Percentiles rank a stretch among this genome's conserved stretches.
phyloP scores from a whole-genome alignment of 92 coral and sea anemone species.

The Paragorgia papillata region DNA sequence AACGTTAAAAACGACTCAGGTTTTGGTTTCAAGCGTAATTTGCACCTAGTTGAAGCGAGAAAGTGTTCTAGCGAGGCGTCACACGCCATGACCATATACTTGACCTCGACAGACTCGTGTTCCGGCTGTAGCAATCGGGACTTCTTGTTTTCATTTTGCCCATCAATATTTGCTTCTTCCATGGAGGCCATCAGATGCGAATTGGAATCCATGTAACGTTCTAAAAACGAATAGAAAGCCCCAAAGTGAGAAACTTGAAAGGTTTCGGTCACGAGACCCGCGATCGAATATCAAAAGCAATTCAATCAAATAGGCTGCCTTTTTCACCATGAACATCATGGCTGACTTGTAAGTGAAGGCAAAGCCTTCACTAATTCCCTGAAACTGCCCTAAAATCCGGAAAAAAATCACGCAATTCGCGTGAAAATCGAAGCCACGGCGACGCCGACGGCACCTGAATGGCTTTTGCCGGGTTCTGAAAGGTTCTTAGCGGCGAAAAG shows the following conservation, averaged over 20 bases:
- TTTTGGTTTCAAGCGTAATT: conserved; percentile 2
- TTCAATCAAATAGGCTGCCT: conserved; percentile 32
- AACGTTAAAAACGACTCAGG: not conserved
- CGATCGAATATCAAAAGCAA: conserved; percentile 1
- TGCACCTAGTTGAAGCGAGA: not conserved
- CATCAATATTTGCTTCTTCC: conserved; percentile 47
- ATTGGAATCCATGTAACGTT: conserved; percentile 32
- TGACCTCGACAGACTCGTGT: conserved; percentile 54
- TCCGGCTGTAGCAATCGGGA: conserved; percentile 49
- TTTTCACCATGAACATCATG: conserved; percentile 50
- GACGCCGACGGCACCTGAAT: conserved; percentile 37
- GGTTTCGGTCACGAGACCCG: conserved; percentile 22
- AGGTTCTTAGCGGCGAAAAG: conserved; percentile 45
- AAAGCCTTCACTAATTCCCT: conserved; percentile 42
- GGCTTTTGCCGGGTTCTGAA: conserved; percentile 42
- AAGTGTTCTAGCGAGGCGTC: conserved; percentile 2
- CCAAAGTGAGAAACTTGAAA: conserved; percentile 3
- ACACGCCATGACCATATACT: conserved; percentile 50
- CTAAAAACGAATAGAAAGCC: conserved; percentile 40
- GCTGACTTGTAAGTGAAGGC: conserved; percentile 40
- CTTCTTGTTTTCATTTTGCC: conserved; percentile 48
- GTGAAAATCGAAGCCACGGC: conserved; percentile 46
- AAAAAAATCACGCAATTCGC: conserved; percentile 39
- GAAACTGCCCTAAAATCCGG: conserved; percentile 40
- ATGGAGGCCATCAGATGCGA: conserved; percentile 35